Conservation (phyloP, 2,888 invertebrate species). For the Ormyrus pomaceus region DNA sequence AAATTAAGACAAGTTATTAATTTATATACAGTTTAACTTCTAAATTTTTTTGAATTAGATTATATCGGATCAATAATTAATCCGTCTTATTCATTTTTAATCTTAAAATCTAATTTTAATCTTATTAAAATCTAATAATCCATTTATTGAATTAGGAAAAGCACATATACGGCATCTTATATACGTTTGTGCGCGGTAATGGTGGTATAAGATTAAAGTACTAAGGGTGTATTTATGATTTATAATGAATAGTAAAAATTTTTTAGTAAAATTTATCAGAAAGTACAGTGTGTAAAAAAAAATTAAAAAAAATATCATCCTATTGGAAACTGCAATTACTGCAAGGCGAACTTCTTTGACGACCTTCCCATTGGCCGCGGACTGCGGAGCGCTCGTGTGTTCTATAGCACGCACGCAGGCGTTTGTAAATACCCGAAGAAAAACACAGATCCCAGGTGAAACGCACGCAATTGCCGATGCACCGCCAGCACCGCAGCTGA, state of each 20-base stretch:
- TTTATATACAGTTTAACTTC: no score
- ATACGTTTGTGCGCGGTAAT: not conserved
- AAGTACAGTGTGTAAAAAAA: no score
- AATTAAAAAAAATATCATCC: no score
- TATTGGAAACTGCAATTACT: no score
- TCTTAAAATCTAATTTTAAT: no score
- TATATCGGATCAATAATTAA: no score
- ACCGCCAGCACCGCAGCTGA: slow-evolving; percentile 34
- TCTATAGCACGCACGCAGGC: not conserved
- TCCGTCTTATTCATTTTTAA: no score
- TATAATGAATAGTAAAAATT: no score
- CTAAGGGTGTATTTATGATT: no score
- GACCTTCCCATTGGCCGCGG: slow-evolving; percentile 6
- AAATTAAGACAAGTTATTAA: no score
- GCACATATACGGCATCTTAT: slow-evolving; percentile 3
- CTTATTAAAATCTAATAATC: not conserved
- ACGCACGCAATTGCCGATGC: slow-evolving; percentile 15
- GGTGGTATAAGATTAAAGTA: not conserved
- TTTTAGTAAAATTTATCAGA: no score
- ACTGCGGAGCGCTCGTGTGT: not conserved
- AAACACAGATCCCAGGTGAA: slow-evolving; percentile 11
- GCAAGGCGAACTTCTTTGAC: slow-evolving; percentile 17
- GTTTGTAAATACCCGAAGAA: not conserved
- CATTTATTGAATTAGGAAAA: not conserved
- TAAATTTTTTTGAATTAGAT: no score